These are phyloP conservation scores for Misgurnus mizolepis DNA, from an alignment of 2,113 vertebrate species.

Conservation along the genomic window DNA sequence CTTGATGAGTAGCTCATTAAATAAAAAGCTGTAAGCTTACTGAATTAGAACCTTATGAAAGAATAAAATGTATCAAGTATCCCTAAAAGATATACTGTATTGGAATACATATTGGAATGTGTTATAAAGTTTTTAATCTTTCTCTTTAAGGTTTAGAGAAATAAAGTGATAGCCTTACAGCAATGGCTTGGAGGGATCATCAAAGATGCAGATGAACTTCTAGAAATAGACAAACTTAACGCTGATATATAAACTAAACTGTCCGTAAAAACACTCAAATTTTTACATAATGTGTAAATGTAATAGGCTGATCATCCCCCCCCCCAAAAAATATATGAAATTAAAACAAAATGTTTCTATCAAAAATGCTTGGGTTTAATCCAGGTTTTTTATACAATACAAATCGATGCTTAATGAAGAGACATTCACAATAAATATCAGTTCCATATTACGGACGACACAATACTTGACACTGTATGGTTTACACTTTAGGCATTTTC, in stretches of 20 bases:
- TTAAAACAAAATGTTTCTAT: too few relatives aligned
- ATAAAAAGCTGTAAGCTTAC: neutral
- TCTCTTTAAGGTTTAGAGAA: neutral
- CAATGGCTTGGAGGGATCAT: neutral
- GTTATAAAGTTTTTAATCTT: neutral
- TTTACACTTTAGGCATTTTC: neutral
- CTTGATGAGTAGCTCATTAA: neutral
- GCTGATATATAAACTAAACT: neutral
- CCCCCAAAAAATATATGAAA: too few relatives aligned
- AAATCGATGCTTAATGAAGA: neutral
- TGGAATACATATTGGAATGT: neutral
- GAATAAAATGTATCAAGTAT: neutral
- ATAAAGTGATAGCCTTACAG: neutral
- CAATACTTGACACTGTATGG: constrained; percentile 45
- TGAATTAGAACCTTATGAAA: neutral
- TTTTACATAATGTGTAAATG: neutral
- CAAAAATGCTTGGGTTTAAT: neutral
- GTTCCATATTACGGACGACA: neutral
- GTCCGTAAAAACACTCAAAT: neutral
- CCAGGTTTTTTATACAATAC: too few relatives aligned
- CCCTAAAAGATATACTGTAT: neutral
- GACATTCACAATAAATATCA: constrained; percentile 18
- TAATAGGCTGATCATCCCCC: too few relatives aligned
- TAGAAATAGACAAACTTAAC: neutral
- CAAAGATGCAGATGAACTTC: neutral